A percentile compares a stretch with the other conserved stretches of the same genome.
Conservation (phyloP, 2,797 vertebrate species). For the Chaenodraco wilsoni region DNA sequence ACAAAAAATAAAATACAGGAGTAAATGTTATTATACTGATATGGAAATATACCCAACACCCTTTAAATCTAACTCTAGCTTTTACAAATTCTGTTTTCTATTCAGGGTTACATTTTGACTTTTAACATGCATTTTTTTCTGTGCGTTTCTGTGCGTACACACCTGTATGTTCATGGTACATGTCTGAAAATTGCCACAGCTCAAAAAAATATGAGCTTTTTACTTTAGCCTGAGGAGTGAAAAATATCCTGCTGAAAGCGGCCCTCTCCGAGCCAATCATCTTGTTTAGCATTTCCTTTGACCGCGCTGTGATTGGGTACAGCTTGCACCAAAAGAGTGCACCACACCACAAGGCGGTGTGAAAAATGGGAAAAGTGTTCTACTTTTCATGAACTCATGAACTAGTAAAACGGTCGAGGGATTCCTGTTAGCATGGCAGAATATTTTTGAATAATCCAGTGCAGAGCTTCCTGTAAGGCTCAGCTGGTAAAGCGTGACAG, state of each 20-base stretch:
- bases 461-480: constrained; percentile 45
- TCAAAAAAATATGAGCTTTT: constrained; percentile 39
- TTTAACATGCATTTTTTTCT: background rate
- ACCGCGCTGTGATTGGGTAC: constrained; percentile 43
- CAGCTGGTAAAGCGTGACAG: constrained; percentile 57
- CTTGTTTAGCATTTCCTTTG: constrained; percentile 62
- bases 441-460: constrained; percentile 72
- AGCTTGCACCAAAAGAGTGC: constrained; percentile 42
- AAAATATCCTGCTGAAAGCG: constrained; percentile 44
- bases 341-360: constrained; percentile 41
- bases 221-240: constrained; percentile 41
- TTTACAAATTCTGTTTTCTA: constrained; percentile 11
- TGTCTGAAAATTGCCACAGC: constrained; percentile 34
- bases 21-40: too few species aligned
- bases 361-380: constrained; percentile 55
- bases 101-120: constrained; percentile 2
- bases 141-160: background rate
- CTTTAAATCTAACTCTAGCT: background rate
- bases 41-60: background rate
- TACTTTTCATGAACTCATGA: constrained; percentile 51
- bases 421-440: constrained; percentile 50
- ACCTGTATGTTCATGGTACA: constrained; percentile 33
- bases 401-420: constrained; percentile 44
- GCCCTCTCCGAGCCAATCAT: constrained; percentile 32
- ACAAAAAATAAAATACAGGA: background rate